A percentile compares a stretch with the other conserved stretches of the same genome.
phyloP scores from a whole-genome alignment of 2,113 vertebrate genomes.

The Oplegnathus fasciatus region DNA sequence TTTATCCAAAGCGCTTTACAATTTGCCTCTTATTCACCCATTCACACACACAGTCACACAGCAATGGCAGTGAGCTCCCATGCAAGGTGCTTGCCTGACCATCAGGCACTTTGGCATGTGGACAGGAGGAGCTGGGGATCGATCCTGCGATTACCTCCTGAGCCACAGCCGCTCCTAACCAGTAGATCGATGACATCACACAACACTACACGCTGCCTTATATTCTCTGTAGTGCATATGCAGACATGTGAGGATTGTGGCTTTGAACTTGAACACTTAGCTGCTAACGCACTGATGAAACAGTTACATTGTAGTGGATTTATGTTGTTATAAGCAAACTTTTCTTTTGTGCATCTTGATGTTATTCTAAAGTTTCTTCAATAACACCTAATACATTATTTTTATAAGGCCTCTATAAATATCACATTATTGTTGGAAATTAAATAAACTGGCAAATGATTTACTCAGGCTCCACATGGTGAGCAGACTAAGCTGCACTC shows the following conservation, averaged over 20 bases:
- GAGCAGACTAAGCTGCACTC: too few species aligned
- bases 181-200: background rate
- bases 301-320: background rate
- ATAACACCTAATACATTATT: too few species aligned
- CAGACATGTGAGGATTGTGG: background rate
- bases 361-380: background rate
- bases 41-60: background rate
- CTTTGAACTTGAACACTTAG: background rate
- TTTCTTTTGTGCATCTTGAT: background rate
- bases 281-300: background rate
- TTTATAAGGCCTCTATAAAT: too few species aligned
- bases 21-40: background rate
- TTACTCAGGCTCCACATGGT: too few species aligned
- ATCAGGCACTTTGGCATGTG: background rate
- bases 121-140: background rate
- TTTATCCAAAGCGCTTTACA: background rate
- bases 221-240: background rate
- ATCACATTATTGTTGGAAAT: too few species aligned
- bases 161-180: background rate
- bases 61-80: background rate
- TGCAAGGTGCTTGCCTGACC: background rate
- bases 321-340: background rate
- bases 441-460: too few species aligned
- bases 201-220: background rate
- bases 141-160: background rate